Base-by-base conservation (phyloP, 2,113 vertebrate genomes). In the Motacilla alba region DNA sequence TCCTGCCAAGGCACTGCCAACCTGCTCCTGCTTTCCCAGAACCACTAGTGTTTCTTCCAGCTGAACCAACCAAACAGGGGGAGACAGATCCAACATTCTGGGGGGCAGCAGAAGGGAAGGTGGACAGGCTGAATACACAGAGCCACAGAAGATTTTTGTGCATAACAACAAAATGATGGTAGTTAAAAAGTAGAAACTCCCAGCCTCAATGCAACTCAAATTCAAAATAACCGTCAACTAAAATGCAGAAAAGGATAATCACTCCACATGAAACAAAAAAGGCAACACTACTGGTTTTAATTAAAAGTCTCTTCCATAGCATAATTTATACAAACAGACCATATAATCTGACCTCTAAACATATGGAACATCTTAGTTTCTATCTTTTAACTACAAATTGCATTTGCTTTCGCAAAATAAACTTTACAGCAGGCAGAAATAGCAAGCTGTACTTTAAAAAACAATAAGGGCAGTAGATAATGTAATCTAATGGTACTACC, bases 1-100 rank as follows among this genome's bases (percentile, higher is more conserved):
- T 68, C 50, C 59, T 73, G 94, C 79, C 59, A 95, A 95, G 82
- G 87, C 87, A 92, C 4, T 91, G 90, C 77, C 86, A 95, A 93
- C 95, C 90, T 87, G 90, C 83, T 97, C 55, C 95, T 97, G 75
- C 79, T 97, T 97, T 97, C 96, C 77, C 69, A 97, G 95, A 97
- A 97, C 62, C 59, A 85, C 52, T 7, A 37, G 44, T 64, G 31
- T 78, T 96, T 93, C 75, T 93, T 92, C 87, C 95, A 97, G 82
- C 89, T 33, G 2, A 93, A 77, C 15, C 39, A 67, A 46, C 7
- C 10, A 67, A 87, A 70, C 2, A 70, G 95, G 94, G 20, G 15
- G 16, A 63, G 31, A 66, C 28, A 86, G 30, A 53, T 11, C 53
- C 39, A 92, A 16, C 73, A 93, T 81, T 84, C 59, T 49, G 66